Percentiles rank a stretch among this genome's conserved stretches.
These are phyloP conservation scores for Merluccius polli DNA, from an alignment of 2,797 vertebrate species.

Conservation along the genomic window DNA sequence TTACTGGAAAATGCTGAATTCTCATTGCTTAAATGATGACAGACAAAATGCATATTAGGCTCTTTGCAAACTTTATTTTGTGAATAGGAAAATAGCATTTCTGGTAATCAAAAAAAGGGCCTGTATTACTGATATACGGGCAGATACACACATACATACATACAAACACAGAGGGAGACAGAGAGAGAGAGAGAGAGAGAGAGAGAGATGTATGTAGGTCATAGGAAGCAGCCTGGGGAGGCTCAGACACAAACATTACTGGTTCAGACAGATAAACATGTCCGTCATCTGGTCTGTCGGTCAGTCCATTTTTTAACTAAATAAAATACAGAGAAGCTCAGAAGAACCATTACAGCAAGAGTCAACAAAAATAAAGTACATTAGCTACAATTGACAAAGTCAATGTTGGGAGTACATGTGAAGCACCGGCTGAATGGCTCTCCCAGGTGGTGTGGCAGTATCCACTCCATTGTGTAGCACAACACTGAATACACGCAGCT, in stretches of 20 bases:
- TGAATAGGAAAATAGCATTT: constrained; percentile 79
- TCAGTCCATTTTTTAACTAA: constrained; percentile 3
- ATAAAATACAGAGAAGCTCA: neutral
- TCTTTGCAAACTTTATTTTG: constrained; percentile 56
- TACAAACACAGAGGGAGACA: constrained; percentile 24
- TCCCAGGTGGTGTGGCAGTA: neutral
- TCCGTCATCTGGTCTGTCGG: constrained; percentile 46
- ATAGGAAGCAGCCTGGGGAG: constrained; percentile 65
- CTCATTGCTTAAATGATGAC: constrained; percentile 1
- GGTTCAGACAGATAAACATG: constrained; percentile 60
- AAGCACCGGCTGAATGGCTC: neutral
- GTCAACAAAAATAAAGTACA: neutral
- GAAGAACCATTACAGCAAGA: neutral
- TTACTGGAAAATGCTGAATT: neutral
- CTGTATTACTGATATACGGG: constrained; percentile 25
- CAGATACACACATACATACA: constrained; percentile 45
- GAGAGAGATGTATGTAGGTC: constrained; percentile 63
- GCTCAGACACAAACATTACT: constrained; percentile 59
- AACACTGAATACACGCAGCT: neutral
- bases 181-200: constrained; percentile 27
- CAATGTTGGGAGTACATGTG: neutral
- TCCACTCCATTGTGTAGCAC: neutral
- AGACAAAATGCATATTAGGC: constrained; percentile 21
- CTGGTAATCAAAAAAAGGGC: constrained; percentile 67
- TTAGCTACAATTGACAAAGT: neutral